Conservation (phyloP, 2,888 invertebrate species). For the Euzophera pinguis region DNA sequence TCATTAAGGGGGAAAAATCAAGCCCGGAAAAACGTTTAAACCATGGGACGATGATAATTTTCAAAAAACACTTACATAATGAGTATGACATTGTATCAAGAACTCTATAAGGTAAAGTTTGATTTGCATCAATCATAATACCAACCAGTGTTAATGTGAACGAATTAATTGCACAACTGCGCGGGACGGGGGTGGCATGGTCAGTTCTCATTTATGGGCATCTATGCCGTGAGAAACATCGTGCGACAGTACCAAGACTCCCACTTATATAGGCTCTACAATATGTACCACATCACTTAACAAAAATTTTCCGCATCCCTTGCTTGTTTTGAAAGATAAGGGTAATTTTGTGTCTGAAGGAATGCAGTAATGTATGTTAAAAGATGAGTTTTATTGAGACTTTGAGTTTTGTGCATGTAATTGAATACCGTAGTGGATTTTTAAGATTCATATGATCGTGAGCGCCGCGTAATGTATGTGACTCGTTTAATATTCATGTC, state of each 20-base stretch:
- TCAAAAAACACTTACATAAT: no score
- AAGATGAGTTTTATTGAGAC: no score
- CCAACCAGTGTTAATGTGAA: slow-evolving; percentile 17
- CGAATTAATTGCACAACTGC: slow-evolving; percentile 23
- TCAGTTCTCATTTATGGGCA: slow-evolving; percentile 53
- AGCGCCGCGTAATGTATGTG: slow-evolving; percentile 21
- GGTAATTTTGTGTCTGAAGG: neutral
- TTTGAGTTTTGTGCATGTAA: slow-evolving; percentile 27
- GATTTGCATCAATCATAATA: slow-evolving; percentile 1
- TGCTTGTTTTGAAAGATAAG: slow-evolving; percentile 8
- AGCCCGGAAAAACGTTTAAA: no score
- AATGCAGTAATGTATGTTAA: slow-evolving; percentile 19
- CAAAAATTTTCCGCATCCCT: neutral
- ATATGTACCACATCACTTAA: neutral
- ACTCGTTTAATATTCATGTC: slow-evolving; percentile 12
- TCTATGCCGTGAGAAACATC: slow-evolving; percentile 68
- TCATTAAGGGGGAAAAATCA: no score
- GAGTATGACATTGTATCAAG: no score
- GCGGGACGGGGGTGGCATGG: slow-evolving; percentile 26
- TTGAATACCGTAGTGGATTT: slow-evolving; percentile 47
- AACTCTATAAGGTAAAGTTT: neutral
- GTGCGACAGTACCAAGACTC: slow-evolving; percentile 30
- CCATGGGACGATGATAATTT: no score
- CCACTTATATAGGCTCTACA: slow-evolving; percentile 23
- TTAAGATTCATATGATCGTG: slow-evolving; percentile 41